Evolutionary conservation across 2,797 vertebrate species (phyloP), one percentile per base, ranked within the genome.

Genomic region (Gallinago nigripennis): DNA sequence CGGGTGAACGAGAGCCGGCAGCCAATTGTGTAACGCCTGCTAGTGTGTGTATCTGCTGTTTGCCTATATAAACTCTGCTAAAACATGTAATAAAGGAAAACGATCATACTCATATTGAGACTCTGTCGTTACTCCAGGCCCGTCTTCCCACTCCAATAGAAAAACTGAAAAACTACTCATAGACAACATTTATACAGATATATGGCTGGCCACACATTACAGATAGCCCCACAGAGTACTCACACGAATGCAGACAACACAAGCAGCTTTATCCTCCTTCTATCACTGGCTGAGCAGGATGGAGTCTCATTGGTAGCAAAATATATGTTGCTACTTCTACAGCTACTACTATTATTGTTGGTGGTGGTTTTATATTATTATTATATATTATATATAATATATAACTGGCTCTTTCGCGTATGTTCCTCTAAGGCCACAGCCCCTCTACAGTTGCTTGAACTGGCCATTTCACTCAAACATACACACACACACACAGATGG

Each of bases 101-200:
- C 37, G 12, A 39, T 39, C 37, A 39, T 39, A 39, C 37, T 39
- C 37, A 39, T 39, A 39, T 39, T 39, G 37, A 39, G 37, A 39
- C 37, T 39, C 37, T 39, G 37, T 39, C 37, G 12, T 39, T 39
- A 39, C 37, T 39, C 37, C 12, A 5, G 37, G 37, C 37, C 37
- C 12, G 6, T 39, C 37, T 39, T 39, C 12, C 37, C 37, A 39
- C 37, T 12, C 37, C 37, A 11, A 39, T 11, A 39, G 37, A 65
- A 85, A 51, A 41, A 15, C 9, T 43, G 33, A 35, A 65, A 87
- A 50, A 31, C n/a, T 37, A 27, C 24, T 64, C 14, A 57, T 50
- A 21, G 13, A 31, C 9, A 58, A 43, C 43, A 48, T 0, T 0
- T 45, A 5, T 45, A 14, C 31, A 46, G 21, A 23, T 37, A 12